Evolutionary conservation across 2,113 vertebrate genomes (phyloP).

Genomic region (Eulacestoma nigropectus): DNA sequence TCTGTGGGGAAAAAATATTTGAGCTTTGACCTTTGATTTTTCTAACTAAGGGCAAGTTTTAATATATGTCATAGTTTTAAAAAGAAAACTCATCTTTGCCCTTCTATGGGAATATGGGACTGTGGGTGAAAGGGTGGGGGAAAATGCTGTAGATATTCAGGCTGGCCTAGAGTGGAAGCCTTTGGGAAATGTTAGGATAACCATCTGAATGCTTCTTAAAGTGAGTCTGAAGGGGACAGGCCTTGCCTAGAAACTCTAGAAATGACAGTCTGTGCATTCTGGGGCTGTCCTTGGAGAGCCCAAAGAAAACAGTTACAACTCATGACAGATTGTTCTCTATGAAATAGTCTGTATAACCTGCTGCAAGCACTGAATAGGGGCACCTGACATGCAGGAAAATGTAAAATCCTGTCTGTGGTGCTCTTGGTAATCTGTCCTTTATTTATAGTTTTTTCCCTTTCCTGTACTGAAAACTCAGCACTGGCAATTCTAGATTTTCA

Average conservation of each 20-base stretch:
- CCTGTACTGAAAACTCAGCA: neutral
- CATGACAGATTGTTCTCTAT: neutral
- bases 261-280: neutral
- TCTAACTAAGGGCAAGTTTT: neutral
- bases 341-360: neutral
- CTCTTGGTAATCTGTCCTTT: neutral
- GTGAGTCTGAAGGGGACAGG: neutral
- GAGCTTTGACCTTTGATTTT: neutral
- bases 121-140: neutral
- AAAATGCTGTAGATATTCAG: neutral
- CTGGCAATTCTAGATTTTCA: neutral
- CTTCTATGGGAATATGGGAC: neutral
- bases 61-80: neutral
- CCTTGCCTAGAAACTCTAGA: neutral
- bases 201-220: neutral
- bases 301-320: neutral
- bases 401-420: neutral
- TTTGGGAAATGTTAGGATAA: neutral
- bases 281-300: neutral
- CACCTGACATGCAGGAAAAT: neutral
- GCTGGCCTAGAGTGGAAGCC: neutral
- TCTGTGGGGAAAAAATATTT: neutral
- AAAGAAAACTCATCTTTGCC: neutral
- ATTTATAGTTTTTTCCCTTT: neutral
- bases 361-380: neutral